Base-by-base conservation (phyloP, 1,140 invertebrate species). In the Hyles vespertilio region DNA sequence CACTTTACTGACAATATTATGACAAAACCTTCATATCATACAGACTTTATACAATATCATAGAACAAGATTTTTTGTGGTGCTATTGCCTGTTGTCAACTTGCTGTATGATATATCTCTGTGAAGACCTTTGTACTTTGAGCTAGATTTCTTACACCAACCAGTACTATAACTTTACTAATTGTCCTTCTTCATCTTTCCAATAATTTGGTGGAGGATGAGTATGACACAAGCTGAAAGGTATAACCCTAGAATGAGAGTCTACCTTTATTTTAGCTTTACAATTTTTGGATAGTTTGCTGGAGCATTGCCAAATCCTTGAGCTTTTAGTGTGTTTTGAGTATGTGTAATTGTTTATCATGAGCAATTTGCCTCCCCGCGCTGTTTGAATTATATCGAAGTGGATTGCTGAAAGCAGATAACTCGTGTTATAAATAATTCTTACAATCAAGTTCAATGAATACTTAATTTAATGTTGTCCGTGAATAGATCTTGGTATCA, bases 221-320 rank as follows among this genome's bases (percentile, higher is more conserved):
- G 59, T 74, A 36, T 78, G 75, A 22, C 68, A 51, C 3, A 69
- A 50, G 3, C 56, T 5, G 47, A 59, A 59, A 10, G 50, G 43
- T 1, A 64, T 48, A 3, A 63, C 48, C 3, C 40, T 59, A 7
- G 59, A 51, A 3, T 32, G 22, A 5, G 43, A 8, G 32, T 67
- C 52, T 12, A 72, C 61, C 1, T 55, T 58, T 2, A 75, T 51
- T 50, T 66, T 74, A n/a, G 70, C 71, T 4, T 59, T 59, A 33
- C 75, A 78, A 6, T 64, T 59, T 40, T 56, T 56, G 32, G 54
- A 56, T 8, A 56, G n/a, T 34, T 44, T 46, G 34, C 54, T 56
- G 5, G 54, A 56, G 45, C 54, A 56, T 8, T 44, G 43, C 54
- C 54, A 56, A 3, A 48, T 48, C 7, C 34, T 56, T 22, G 54